Base-by-base conservation (phyloP, 2,797 vertebrate genomes). In the Pempheris klunzingeri region DNA sequence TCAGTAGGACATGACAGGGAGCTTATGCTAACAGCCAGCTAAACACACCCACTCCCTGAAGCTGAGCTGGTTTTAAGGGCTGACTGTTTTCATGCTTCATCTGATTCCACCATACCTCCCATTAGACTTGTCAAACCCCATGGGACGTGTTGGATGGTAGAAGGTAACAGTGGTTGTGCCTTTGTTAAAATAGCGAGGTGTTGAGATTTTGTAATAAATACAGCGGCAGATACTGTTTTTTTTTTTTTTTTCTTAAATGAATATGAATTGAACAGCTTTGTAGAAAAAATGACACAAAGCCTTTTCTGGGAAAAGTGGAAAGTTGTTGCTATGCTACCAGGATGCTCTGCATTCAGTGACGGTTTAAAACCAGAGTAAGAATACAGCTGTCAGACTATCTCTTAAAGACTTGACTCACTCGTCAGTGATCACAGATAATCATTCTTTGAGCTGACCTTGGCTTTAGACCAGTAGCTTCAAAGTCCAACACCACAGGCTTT, bases 31-130 rank as follows among this genome's bases (percentile, higher is more conserved):
- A 80, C 80, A 80, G 60, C 62, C 64, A 58, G 78, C 77, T 65
- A 34, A 79, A 67, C 86, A 49, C 76, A 41, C 60, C 1, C 67
- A 49, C 74, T 83, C 72, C 77, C 63, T 63, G 77, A 85, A 81
- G 80, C 77, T 72, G 67, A 85, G 85, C 82, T 59, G 80, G 44
- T 81, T 79, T 77, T 54, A 71, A 65, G 61, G 55, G 61, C 9
- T 9, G 78, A 47, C 59, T 72, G 79, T 83, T 84, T 79, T 87
- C 68, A 78, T 74, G 71, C 85, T 80, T 76, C 71, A 49, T 82
- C 77, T 76, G 50, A 76, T 70, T 41, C 58, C 11, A 58, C 71
- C 34, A 20, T 46, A 41, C 58, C 82, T 82, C 83, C 55, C 77
- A 68, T 83, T 76, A 79, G 85, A 57, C 80, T 58, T 12, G 73